Conservation (phyloP, 2,797 vertebrate species). For the Octomys mimax region DNA sequence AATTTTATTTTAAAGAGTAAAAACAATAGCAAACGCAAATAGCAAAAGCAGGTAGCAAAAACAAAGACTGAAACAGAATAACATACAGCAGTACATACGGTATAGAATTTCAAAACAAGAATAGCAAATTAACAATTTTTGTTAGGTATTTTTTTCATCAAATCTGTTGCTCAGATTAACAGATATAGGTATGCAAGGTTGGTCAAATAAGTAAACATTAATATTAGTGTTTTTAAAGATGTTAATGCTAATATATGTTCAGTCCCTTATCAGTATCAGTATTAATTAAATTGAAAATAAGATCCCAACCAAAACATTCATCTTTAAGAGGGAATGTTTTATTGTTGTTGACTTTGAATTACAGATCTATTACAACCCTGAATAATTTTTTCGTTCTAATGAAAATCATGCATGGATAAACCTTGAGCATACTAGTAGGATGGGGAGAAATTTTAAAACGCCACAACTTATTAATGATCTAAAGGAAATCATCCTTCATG, state of each 20-base stretch:
- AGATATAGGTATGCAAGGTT: too few species aligned
- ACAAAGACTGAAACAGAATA: too few species aligned
- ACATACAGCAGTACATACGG: too few species aligned
- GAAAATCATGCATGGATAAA: slow-evolving; percentile 25
- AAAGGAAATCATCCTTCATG: slow-evolving; percentile 46
- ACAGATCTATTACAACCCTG: neutral
- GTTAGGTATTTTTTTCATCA: too few species aligned
- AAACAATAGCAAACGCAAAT: too few species aligned
- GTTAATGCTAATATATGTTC: slow-evolving; percentile 13
- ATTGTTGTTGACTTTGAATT: slow-evolving; percentile 38
- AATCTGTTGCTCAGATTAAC: too few species aligned
- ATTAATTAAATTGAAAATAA: slow-evolving; percentile 68
- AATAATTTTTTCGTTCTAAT: slow-evolving; percentile 54
- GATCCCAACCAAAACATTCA: slow-evolving; percentile 18
- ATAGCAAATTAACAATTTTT: too few species aligned
- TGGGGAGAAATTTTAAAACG: slow-evolving; percentile 58
- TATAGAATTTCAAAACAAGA: too few species aligned
- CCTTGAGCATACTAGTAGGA: slow-evolving; percentile 26
- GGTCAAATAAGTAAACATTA: too few species aligned
- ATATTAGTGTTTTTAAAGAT: slow-evolving; percentile 40
- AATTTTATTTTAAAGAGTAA: too few species aligned
- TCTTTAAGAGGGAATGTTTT: slow-evolving; percentile 57
- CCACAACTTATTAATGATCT: slow-evolving; percentile 33
- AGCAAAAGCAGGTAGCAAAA: too few species aligned
- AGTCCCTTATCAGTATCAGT: neutral